Conservation (phyloP, 2,797 vertebrate species). For the Neostethus bicornis region DNA sequence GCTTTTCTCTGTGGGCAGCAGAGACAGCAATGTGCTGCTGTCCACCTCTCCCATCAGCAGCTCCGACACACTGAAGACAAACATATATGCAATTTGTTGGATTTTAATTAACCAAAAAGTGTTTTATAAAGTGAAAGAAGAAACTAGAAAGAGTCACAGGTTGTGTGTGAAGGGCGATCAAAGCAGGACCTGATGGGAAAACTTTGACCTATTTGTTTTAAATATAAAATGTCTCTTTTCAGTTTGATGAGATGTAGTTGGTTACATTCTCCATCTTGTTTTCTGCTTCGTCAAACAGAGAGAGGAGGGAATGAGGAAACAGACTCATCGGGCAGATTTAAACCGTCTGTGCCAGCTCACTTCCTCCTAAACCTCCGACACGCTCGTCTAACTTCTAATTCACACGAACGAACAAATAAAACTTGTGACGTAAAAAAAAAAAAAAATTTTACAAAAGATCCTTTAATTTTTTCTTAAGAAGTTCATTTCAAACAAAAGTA, state of each 20-base stretch:
- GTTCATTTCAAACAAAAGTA: not conserved
- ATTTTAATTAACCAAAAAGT: not conserved
- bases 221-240: too few species aligned
- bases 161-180: not conserved
- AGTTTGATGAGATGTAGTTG: too few species aligned
- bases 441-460: not conserved
- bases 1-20: conserved; percentile 90
- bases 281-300: conserved; percentile 25
- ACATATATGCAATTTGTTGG: not conserved
- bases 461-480: not conserved
- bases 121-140: not conserved
- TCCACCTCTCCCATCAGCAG: conserved; percentile 98
- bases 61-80: conserved; percentile 87
- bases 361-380: conserved; percentile 64
- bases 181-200: too few species aligned
- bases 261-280: conserved; percentile 24
- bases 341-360: conserved; percentile 67
- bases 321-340: conserved; percentile 56
- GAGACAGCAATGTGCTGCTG: conserved; percentile 92
- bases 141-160: conserved; percentile 10
- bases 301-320: conserved; percentile 65
- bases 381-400: conserved; percentile 34
- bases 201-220: too few species aligned
- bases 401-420: conserved; percentile 22
- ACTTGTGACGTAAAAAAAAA: not conserved